Conservation (phyloP, 2,797 vertebrate species). For the Argya squamiceps region DNA sequence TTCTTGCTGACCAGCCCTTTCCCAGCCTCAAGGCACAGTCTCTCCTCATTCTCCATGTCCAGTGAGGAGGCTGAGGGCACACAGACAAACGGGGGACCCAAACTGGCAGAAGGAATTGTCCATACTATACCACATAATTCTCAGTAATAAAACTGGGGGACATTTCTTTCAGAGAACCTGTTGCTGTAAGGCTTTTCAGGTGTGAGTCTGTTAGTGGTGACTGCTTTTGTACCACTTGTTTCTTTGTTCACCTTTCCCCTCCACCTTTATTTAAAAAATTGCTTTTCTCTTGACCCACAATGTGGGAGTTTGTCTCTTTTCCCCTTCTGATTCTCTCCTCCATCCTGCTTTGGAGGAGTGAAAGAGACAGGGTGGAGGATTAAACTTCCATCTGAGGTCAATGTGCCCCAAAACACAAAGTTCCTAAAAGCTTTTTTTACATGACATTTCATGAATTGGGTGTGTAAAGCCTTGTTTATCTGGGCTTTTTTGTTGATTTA, state of each 20-base stretch:
- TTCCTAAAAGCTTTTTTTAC: not conserved
- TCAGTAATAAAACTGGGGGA: not conserved
- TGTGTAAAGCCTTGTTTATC: not conserved
- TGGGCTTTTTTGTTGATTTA: not conserved
- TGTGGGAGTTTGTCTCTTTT: not conserved
- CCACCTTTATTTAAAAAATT: not conserved
- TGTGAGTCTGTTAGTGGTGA: not conserved
- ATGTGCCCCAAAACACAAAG: not conserved
- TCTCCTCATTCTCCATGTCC: not conserved
- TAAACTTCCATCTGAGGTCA: not conserved
- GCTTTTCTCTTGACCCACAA: not conserved
- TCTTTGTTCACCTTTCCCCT: not conserved
- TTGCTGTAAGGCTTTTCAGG: not conserved
- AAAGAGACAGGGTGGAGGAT: not conserved
- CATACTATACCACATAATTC: accelerated
- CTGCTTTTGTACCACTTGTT: not conserved
- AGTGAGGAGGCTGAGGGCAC: not conserved
- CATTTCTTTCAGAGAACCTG: not conserved
- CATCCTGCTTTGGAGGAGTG: not conserved
- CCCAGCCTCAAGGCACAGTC: not conserved
- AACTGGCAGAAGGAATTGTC: not conserved
- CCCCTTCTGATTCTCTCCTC: not conserved
- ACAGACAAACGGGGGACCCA: accelerated
- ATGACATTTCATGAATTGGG: not conserved
- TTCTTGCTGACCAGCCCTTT: not conserved